phyloP scores from a whole-genome alignment of 2,888 invertebrate genomes.

The Plebejus melissa region DNA sequence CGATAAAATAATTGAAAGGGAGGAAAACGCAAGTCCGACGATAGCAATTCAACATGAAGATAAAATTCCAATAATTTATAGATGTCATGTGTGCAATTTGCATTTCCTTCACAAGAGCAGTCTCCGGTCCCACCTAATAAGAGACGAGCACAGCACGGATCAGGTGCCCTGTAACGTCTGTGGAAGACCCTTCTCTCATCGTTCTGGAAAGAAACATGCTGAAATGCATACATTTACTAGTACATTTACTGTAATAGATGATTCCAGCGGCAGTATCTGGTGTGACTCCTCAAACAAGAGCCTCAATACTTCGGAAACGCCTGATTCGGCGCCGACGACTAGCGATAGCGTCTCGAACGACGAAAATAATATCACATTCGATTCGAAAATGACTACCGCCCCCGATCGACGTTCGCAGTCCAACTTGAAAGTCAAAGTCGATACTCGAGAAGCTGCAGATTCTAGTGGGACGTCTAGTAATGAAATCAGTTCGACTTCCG shows the following conservation, averaged over 20 bases:
- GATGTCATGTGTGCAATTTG: constrained; percentile 28
- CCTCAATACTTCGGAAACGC: neutral
- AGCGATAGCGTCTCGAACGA: constrained; percentile 3
- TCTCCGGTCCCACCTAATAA: neutral
- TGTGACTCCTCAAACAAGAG: neutral
- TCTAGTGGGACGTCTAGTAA: neutral
- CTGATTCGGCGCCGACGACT: neutral
- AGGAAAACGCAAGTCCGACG: neutral
- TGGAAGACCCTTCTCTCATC: neutral
- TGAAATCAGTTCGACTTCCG: neutral
- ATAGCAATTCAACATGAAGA: neutral
- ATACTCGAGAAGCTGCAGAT: neutral
- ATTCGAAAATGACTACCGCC: neutral
- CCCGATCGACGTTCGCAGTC: neutral
- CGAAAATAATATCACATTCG: neutral
- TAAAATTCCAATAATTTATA: neutral
- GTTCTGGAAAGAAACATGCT: neutral
- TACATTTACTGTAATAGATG: constrained; percentile 3
- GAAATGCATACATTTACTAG: neutral
- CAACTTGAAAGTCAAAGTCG: neutral
- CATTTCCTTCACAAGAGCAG: constrained; percentile 22
- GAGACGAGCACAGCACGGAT: neutral
- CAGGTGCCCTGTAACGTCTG: neutral
- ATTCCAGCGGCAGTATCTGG: neutral
- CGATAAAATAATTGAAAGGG: neutral